phyloP scores from a whole-genome alignment of 2,888 invertebrate genomes.

The Helleia helle region DNA sequence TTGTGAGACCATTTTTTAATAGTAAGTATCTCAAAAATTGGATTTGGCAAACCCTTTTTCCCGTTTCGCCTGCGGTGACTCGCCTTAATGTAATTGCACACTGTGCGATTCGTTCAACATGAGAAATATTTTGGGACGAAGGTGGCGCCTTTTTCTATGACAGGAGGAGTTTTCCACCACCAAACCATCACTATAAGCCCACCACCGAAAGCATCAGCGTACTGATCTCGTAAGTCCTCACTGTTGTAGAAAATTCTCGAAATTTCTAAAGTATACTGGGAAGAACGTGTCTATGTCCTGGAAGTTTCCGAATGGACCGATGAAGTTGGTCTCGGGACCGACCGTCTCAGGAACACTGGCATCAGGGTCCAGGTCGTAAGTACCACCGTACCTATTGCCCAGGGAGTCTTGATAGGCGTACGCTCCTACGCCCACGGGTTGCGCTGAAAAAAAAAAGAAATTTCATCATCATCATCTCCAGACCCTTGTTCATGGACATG shows the following conservation, averaged over 20 bases:
- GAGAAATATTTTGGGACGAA: too few relatives aligned
- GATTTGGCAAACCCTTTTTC: too few relatives aligned
- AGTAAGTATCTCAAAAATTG: too few relatives aligned
- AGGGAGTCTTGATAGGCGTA: conserved; percentile 49
- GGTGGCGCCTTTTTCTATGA: too few relatives aligned
- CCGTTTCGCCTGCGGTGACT: too few relatives aligned
- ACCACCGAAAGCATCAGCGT: conserved; percentile 43
- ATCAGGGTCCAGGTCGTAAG: conserved; percentile 44
- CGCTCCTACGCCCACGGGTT: conserved; percentile 38
- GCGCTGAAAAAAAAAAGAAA: conserved; percentile 18
- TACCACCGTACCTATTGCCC: conserved; percentile 60
- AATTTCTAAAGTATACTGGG: conserved; percentile 50
- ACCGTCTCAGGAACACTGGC: too few relatives aligned
- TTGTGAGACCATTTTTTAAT: too few relatives aligned
- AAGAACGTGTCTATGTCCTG: conserved; percentile 39
- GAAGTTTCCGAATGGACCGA: conserved; percentile 21
- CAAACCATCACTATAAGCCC: conserved; percentile 50
- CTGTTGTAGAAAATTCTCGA: conserved; percentile 49
- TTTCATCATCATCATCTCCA: too few relatives aligned
- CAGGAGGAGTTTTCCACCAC: too few relatives aligned
- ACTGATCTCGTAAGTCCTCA: conserved; percentile 34
- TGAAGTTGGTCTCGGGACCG: conserved; percentile 14
- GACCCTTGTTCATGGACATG: too few relatives aligned
- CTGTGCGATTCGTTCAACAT: too few relatives aligned
- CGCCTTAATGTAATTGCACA: too few relatives aligned